Base-by-base conservation (phyloP, 2,888 invertebrate species). In the Dolichomitus sp. region DNA sequence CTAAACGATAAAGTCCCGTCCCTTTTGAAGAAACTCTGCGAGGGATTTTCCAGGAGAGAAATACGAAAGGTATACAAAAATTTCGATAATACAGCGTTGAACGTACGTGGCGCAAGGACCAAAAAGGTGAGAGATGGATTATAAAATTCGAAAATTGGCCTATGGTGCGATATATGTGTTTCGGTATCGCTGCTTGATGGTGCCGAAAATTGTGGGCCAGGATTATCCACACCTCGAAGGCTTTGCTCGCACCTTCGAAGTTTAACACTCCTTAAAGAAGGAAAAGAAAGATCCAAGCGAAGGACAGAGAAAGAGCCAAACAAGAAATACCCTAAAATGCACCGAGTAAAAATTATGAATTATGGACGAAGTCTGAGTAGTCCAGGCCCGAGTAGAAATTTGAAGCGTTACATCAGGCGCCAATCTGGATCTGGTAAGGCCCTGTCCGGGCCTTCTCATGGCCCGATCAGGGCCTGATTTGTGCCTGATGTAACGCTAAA, bases 171-270 rank as follows among this genome's bases (percentile, higher is more conserved):
- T 66, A 50, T 73, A 30, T 30, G 59, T 40, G 27, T 78, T 73
- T 81, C 23, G 30, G 81, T 72, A 65, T 76, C 70, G 59, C 27
- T 63, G 65, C 50, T 57, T 4, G 59, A 66, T 72, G 57, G 23
- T 68, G 61, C 50, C 37, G 81, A 82, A 82, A 81, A 75, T 78
- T 42, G 48, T 68, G 61, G 68, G 73, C 73, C 42, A 11, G 75
- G 84, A 85, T 85, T 84, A 85, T 84, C 84, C 82, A 84, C 80
- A 84, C 84, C 79, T 81, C 75, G 59, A 63, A 33, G 45, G 17
- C 30, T 65, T 17, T 27, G 52, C 66, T 81, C 81, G 76, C 75
- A 72, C 76, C 72, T 81, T n/a, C 75, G 69, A 69, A 17, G 17
- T 33, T 50, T 63, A 59, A 70, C 61, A 30, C 54, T 54, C n/a